A percentile compares a stretch with the other conserved stretches of the same genome.
These are phyloP conservation scores for Lepidochrysops patricia DNA, from an alignment of 2,888 invertebrate genomes.

Conservation along the genomic window DNA sequence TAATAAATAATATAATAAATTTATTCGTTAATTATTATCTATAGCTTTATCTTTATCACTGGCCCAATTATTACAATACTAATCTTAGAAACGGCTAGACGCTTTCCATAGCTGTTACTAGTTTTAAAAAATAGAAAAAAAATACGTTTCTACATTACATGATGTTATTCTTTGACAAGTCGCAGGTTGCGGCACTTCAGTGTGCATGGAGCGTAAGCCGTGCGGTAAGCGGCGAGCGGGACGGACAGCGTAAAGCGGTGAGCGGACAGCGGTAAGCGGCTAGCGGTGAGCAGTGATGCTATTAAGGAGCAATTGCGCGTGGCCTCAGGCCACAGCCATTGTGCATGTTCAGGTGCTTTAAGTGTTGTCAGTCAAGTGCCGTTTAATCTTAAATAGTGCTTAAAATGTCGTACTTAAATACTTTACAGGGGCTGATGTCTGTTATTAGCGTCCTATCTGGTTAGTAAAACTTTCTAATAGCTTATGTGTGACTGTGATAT, in stretches of 20 bases:
- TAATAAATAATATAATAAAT: no score
- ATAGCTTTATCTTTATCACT: no score
- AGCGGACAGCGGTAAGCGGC: not conserved
- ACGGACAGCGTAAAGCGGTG: not conserved
- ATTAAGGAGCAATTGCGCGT: constrained; percentile 11
- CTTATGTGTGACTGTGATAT: no score
- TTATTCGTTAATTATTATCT: no score
- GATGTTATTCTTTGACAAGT: not conserved
- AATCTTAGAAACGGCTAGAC: no score
- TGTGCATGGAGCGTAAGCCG: constrained; percentile 2
- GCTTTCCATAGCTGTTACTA: no score
- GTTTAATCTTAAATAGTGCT: constrained; percentile 13
- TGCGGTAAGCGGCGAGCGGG: not conserved
- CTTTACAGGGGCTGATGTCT: no score
- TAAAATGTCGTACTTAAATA: constrained; percentile 2
- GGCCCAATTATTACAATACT: no score
- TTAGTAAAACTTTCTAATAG: no score
- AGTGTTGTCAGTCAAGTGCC: not conserved
- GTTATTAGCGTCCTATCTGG: no score
- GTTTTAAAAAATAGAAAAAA: not conserved
- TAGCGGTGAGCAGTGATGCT: not conserved
- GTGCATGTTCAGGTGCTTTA: not conserved
- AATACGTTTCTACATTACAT: not conserved
- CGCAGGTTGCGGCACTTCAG: constrained; percentile 4
- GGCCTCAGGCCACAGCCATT: not conserved